Evolutionary conservation across 2,888 invertebrate genomes (phyloP), one percentile per base, ranked within the genome.

Genomic region (Heteropelma amictum): DNA sequence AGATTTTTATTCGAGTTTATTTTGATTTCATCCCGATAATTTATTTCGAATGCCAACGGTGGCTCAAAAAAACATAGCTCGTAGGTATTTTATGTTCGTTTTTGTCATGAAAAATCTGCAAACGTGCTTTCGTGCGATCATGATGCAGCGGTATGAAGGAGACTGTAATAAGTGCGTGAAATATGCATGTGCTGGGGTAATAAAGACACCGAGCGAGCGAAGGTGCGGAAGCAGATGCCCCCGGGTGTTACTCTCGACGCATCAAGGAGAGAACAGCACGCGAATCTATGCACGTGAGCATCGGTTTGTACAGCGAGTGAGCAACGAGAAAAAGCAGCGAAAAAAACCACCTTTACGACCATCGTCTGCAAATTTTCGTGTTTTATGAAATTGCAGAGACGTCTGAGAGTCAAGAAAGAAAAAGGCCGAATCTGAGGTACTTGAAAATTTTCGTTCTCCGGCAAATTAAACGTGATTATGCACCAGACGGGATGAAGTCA

Each of bases 151-250:
- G 33, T 51, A 64, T 26, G 47, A 72, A 28, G 30, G 33, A 38
- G 40, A 40, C 58, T 58, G n/a, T n/a, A n/a, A n/a, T n/a, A 64
- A 40, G 38, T n/a, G 30, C 33, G 42, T 12, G 33, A 38, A 21
- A 14, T 47, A 26, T 61, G 42, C 47, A 23, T 19, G 49, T 12
- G 12, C 14, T 33, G 45, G 60, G 33, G 61, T 42, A 40, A 38
- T 21, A 58, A n/a, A 42, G 28, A 56, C 42, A 60, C 28, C 49
- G 38, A 51, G 58, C 30, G 60, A 60, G 65, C 49, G 60, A 54
- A 67, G 67, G 72, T 67, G 67, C 72, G 72, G 72, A 72, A 72
- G 67, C 72, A 67, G 72, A 72, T 67, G 61, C 67, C 40, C 68
- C 68, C 26, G 10, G 40, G 67, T 56, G 49, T 73, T 73, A 73